Evolutionary conservation across 2,888 invertebrate species (phyloP).

Genomic region (Parthenolecanium corni): DNA sequence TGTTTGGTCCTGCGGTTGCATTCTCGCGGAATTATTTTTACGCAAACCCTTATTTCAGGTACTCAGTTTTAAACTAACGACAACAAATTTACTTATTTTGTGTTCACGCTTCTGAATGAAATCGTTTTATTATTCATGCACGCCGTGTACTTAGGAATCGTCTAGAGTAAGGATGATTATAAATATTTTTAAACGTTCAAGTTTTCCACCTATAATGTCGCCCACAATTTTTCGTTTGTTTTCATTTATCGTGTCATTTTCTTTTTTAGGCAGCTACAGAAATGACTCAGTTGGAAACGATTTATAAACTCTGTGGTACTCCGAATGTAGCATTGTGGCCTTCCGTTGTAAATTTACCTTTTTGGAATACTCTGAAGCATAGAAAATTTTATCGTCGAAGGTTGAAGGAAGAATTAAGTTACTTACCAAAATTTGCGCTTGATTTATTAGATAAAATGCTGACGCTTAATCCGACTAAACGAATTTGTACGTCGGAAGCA

Average conservation of each 20-base stretch:
- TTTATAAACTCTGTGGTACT: conserved; percentile 87
- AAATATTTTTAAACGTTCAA: not conserved
- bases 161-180: conserved; percentile 37
- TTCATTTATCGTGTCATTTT: not conserved
- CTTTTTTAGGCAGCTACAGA: conserved; percentile 70
- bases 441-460: conserved; percentile 91
- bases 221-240: not conserved
- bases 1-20: conserved; percentile 99
- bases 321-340: conserved; percentile 97
- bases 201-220: not conserved
- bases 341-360: conserved; percentile 79
- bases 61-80: conserved; percentile 33
- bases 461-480: conserved; percentile 82
- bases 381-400: conserved; percentile 80
- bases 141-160: not conserved
- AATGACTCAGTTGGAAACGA: conserved; percentile 85
- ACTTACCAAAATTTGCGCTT: conserved; percentile 76
- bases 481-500: conserved; percentile 90
- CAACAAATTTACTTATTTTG: not conserved
- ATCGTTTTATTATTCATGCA: not conserved
- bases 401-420: conserved; percentile 84
- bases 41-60: conserved; percentile 94
- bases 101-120: not conserved
- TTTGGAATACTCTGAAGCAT: conserved; percentile 82
- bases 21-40: conserved; percentile 90